These are phyloP conservation scores for Leucozona laternaria DNA, from an alignment of 2,888 invertebrate genomes.

Conservation along the genomic window DNA sequence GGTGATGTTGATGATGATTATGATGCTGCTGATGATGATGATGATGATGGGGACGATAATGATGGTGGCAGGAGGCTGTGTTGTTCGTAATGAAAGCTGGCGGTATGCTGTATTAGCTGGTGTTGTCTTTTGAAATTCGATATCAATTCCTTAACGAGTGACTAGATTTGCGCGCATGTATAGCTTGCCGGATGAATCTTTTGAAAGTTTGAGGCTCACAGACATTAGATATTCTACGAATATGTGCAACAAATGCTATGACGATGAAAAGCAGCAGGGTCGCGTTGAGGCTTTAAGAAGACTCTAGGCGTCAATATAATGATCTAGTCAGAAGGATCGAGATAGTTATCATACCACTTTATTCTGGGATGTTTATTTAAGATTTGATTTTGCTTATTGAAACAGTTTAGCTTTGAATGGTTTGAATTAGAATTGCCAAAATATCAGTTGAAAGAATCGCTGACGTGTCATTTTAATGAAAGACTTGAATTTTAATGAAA, in stretches of 20 bases:
- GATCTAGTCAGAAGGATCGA: too few species aligned
- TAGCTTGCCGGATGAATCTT: conserved; percentile 52
- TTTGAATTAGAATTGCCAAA: too few species aligned
- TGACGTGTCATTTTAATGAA: too few species aligned
- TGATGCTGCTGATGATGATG: conserved; percentile 29
- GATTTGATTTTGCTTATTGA: not conserved
- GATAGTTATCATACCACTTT: not conserved
- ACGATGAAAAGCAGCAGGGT: conserved; percentile 29
- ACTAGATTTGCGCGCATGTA: conserved; percentile 68
- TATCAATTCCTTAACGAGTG: conserved; percentile 73
- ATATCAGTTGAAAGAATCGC: too few species aligned
- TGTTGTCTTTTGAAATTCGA: conserved; percentile 69
- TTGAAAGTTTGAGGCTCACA: conserved; percentile 68
- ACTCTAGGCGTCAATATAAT: not conserved
- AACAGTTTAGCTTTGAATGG: too few species aligned
- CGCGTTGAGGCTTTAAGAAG: not conserved
- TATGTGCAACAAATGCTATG: conserved; percentile 30
- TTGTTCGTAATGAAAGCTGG: conserved; percentile 62
- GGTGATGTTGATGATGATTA: conserved; percentile 16
- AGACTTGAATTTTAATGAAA: too few species aligned
- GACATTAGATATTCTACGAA: conserved; percentile 32
- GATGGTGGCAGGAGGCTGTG: conserved; percentile 26
- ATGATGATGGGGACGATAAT: conserved; percentile 33
- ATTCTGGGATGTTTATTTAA: not conserved
- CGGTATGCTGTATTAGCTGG: conserved; percentile 42